Percentiles rank a stretch among this genome's conserved stretches.
Evolutionary conservation across 1,140 invertebrate species (phyloP).

Genomic region (Bombus superbus): DNA sequence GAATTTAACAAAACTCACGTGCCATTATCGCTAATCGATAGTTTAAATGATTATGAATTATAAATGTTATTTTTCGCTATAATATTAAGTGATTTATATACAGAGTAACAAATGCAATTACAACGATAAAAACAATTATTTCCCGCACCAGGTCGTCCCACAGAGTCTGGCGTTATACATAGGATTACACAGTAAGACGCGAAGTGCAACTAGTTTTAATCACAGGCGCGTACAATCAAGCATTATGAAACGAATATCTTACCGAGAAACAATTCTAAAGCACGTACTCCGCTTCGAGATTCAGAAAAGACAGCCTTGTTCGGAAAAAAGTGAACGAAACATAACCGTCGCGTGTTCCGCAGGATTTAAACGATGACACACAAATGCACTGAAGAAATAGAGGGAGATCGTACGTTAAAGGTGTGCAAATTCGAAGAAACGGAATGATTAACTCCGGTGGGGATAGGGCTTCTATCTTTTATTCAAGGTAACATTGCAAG

Average conservation of each 20-base stretch:
- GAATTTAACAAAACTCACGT: not conserved
- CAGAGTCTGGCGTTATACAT: not conserved
- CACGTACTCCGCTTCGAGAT: not conserved
- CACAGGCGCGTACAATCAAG: not conserved
- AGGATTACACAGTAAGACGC: not conserved
- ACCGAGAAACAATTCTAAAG: not conserved
- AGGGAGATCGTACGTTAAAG: not conserved
- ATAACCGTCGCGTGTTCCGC: not conserved
- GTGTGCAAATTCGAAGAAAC: slow-evolving; percentile 24
- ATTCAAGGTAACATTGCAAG: not conserved
- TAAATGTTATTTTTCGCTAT: not conserved
- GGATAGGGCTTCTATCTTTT: not conserved
- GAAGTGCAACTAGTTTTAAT: not conserved
- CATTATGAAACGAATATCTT: not conserved
- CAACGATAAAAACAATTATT: not conserved
- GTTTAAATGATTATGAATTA: not conserved
- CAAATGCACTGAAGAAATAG: not conserved
- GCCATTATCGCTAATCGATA: not conserved
- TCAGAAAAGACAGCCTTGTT: not conserved
- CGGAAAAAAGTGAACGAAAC: not conserved
- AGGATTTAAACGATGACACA: not conserved
- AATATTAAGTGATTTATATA: not conserved
- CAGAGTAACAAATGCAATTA: not conserved
- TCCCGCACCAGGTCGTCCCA: not conserved
- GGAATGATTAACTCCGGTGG: not conserved